Evolutionary conservation across 2,113 vertebrate species (phyloP).

Genomic region (Nothocercus julius): DNA sequence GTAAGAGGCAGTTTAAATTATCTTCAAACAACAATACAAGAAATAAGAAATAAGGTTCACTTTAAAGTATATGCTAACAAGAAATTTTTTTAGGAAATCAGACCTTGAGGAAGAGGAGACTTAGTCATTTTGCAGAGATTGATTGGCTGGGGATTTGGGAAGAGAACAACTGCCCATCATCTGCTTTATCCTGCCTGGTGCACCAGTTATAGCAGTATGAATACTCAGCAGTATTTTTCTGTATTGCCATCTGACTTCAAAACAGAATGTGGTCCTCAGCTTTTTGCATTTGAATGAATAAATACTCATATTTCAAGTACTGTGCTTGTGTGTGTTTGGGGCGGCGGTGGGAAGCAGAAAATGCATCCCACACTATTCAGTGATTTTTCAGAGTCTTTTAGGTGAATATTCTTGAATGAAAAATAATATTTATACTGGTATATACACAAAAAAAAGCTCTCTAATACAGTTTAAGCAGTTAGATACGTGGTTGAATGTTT

Average conservation of each 20-base stretch:
- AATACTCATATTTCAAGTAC: not conserved
- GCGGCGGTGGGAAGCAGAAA: not conserved
- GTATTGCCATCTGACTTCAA: not conserved
- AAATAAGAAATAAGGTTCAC: not conserved
- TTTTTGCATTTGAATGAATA: not conserved
- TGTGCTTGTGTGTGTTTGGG: not conserved
- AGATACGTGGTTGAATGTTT: not conserved
- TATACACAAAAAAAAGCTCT: not conserved
- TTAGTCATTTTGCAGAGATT: not conserved
- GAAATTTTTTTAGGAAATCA: not conserved
- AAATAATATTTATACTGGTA: not conserved
- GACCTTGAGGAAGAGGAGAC: not conserved
- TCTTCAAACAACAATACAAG: not conserved
- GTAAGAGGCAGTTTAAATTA: conserved; percentile 24
- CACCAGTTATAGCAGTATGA: not conserved
- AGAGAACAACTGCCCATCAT: not conserved
- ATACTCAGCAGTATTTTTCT: not conserved
- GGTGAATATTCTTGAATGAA: not conserved
- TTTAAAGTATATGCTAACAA: not conserved
- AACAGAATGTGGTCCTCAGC: not conserved
- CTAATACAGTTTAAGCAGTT: not conserved
- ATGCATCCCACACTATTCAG: not conserved
- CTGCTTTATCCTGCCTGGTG: not conserved
- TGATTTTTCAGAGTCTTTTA: not conserved
- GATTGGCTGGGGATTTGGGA: not conserved